Conservation (phyloP, 2,113 vertebrate species). For the Siphamia tubifer region DNA sequence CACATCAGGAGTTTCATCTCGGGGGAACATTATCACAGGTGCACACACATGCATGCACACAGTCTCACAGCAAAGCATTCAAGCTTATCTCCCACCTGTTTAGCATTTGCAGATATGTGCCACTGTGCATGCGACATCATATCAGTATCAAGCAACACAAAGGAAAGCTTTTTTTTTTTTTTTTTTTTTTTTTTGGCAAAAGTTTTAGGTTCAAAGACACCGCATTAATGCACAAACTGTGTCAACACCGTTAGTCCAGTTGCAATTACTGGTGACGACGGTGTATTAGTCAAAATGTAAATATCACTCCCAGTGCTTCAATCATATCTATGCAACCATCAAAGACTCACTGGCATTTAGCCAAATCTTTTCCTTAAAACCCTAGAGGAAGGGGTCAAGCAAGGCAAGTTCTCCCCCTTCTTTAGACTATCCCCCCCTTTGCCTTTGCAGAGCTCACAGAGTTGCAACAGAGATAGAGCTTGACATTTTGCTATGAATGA, state of each 20-base stretch:
- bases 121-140: constrained; percentile 14
- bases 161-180: no score
- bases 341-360: constrained; percentile 59
- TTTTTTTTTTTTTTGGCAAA: constrained; percentile 13
- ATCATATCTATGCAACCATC: constrained; percentile 27
- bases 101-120: constrained; percentile 47
- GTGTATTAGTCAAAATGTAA: constrained; percentile 20
- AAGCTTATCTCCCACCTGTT: constrained; percentile 68
- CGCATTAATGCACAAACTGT: neutral
- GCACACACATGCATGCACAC: constrained; percentile 16
- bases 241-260: neutral
- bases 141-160: constrained; percentile 49
- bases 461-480: constrained; percentile 38
- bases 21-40: constrained; percentile 51
- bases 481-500: constrained; percentile 62
- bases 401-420: neutral
- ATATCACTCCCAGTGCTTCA: constrained; percentile 34
- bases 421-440: neutral
- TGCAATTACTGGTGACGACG: constrained; percentile 16
- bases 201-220: neutral
- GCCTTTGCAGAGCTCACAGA: constrained; percentile 16
- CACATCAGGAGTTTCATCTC: constrained; percentile 52
- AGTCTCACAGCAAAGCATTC: constrained; percentile 37
- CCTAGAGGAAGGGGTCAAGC: constrained; percentile 20
- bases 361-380: constrained; percentile 48